These are phyloP conservation scores for Hylia prasina DNA, from an alignment of 2,113 vertebrate species.

Conservation along the genomic window DNA sequence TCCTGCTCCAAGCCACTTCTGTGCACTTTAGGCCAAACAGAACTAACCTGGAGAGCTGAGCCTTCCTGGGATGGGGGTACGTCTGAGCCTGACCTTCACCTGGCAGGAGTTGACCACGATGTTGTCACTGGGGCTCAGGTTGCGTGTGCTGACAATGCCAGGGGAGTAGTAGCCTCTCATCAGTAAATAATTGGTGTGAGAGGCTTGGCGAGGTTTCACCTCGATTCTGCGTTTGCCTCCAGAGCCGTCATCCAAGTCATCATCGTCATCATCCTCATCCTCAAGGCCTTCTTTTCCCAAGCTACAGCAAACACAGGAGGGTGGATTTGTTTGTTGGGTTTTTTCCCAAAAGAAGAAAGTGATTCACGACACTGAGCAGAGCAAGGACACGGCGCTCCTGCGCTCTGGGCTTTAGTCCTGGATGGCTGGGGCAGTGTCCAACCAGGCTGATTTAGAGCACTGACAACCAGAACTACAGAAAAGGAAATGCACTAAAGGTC, in stretches of 20 bases:
- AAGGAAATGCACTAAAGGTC: background rate
- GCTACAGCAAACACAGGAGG: conserved; percentile 55
- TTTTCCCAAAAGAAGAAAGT: background rate
- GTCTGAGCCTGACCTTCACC: conserved; percentile 79
- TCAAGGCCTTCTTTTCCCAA: conserved; percentile 81
- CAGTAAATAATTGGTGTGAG: conserved; percentile 94
- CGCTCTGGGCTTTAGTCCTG: background rate
- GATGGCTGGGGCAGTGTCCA: background rate
- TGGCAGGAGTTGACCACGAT: conserved; percentile 92
- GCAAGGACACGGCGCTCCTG: background rate
- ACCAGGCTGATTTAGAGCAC: background rate
- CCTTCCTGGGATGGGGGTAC: conserved; percentile 56
- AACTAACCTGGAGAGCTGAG: conserved; percentile 74
- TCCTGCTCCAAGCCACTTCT: background rate
- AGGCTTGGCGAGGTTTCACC: conserved; percentile 87
- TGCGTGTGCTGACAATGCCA: conserved; percentile 83
- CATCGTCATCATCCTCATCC: conserved; percentile 82
- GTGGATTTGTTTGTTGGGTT: background rate
- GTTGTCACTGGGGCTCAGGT: conserved; percentile 85
- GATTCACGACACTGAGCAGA: background rate
- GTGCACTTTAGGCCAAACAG: background rate
- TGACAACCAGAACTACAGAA: background rate
- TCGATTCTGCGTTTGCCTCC: conserved; percentile 75
- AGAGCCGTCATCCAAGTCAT: conserved; percentile 75
- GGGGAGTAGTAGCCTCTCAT: conserved; percentile 89